Conservation (phyloP, 2,888 invertebrate genomes). For the Drosophila multiciliata region DNA sequence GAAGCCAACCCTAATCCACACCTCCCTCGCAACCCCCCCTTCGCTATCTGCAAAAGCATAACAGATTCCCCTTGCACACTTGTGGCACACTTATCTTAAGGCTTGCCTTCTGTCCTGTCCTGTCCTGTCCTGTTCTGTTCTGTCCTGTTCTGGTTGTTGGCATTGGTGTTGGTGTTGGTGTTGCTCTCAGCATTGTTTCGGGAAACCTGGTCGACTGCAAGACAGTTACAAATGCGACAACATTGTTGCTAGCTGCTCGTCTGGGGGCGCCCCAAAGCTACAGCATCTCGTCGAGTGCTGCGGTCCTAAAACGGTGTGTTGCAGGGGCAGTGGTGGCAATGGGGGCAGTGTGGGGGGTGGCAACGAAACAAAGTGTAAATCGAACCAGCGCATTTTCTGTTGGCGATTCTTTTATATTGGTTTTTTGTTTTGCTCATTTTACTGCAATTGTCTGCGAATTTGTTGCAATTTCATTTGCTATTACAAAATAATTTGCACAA, state of each 20-base stretch:
- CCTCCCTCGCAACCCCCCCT: too few relatives aligned
- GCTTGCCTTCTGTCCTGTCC: constrained; percentile 5
- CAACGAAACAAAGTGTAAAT: constrained; percentile 42
- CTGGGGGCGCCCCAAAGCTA: constrained; percentile 35
- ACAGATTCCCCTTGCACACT: constrained; percentile 24
- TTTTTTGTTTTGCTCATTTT: constrained; percentile 57
- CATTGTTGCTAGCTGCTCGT: constrained; percentile 64
- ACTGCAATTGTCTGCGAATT: constrained; percentile 76
- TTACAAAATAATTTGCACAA: constrained; percentile 72
- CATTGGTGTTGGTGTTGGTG: constrained; percentile 18
- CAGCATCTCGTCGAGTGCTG: constrained; percentile 54
- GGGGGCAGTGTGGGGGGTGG: background rate
- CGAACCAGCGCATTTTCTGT: constrained; percentile 72
- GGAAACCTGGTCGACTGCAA: constrained; percentile 59
- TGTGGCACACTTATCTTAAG: constrained; percentile 54
- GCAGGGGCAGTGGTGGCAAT: background rate
- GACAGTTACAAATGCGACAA: constrained; percentile 79
- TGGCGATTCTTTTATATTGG: constrained; percentile 65
- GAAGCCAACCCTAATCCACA: background rate
- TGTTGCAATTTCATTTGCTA: constrained; percentile 77
- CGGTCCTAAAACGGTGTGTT: constrained; percentile 21
- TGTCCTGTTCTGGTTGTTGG: constrained; percentile 5
- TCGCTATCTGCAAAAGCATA: background rate
- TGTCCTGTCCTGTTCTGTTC: too few relatives aligned
- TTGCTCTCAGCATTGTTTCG: constrained; percentile 55